A percentile compares a stretch with the other conserved stretches of the same genome.
Evolutionary conservation across 2,113 vertebrate genomes (phyloP).

Genomic region (Zosterops hypoxanthus): DNA sequence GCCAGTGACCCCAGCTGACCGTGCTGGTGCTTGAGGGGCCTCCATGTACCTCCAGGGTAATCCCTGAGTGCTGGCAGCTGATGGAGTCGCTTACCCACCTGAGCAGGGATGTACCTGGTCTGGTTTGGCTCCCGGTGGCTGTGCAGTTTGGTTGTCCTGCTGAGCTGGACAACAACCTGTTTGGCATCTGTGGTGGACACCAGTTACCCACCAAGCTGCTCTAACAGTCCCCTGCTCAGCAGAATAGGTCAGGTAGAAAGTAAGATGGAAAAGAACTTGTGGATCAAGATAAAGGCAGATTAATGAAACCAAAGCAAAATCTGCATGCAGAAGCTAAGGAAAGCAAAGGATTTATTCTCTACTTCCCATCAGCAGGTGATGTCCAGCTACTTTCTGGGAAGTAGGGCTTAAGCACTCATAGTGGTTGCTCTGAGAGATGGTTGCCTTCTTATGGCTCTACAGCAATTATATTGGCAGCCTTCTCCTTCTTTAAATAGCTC

Average conservation of each 20-base stretch:
- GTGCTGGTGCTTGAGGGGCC: accelerated
- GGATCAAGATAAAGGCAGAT: background rate
- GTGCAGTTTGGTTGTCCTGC: background rate
- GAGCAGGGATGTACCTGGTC: background rate
- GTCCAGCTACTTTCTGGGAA: background rate
- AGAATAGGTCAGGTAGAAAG: background rate
- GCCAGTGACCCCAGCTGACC: background rate
- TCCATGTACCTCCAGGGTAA: background rate
- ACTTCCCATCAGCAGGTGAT: background rate
- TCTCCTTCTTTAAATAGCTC: background rate
- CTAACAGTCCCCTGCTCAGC: background rate
- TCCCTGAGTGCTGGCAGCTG: accelerated
- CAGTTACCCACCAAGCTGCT: background rate
- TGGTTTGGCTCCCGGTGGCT: background rate
- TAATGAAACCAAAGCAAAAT: background rate
- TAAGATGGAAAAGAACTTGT: background rate
- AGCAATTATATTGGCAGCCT: background rate
- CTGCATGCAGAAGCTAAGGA: background rate
- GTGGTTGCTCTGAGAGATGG: background rate
- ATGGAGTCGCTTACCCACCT: background rate
- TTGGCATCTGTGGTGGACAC: background rate
- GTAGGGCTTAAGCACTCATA: background rate
- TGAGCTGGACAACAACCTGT: background rate
- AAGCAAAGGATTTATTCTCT: background rate
- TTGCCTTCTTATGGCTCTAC: background rate